Base-by-base conservation (phyloP, 2,888 invertebrate species). In the Agrotis clavis region DNA sequence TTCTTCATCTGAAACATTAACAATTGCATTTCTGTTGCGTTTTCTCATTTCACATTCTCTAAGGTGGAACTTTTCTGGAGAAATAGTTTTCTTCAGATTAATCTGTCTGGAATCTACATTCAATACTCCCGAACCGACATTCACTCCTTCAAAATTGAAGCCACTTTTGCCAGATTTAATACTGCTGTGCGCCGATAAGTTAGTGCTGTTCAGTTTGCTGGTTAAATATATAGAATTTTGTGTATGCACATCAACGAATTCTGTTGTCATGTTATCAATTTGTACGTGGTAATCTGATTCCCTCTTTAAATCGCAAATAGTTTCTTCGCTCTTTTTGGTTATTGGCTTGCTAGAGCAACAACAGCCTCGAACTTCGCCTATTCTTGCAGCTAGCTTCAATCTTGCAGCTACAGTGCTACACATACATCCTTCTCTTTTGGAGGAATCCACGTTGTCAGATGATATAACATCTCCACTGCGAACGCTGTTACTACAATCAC, bases 391-490 rank as follows among this genome's bases (percentile, higher is more conserved):
- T 30, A 90, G 61, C 41, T 90, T 91, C 6, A 94, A 72, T 83
- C 86, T 91, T 7, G 86, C 87, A 11, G 92, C 92, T 16, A 94
- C 72, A 7, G 86, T 83, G 57, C 86, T 93, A 62, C 94, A 94
- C 78, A 93, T 74, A 62, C 94, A 94, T 18, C 83, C 87, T 21
- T 73, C 63, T 59, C 71, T 57, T 59, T 7, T 35, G 18, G 66
- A 62, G 13, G 72, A 69, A 51, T 78, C 79, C 30, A 35, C 57
- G 6, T 71, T 81, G 14, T 79, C 82, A 18, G 85, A 86, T 19
- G 77, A 76, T 11, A 74, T 16, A 13, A 69, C 54, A 9, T 77
- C 70, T 16, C 48, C 51, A 47, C 81, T 83, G 13, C 75, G 71
- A 25, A 77, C 84, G 61, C 87, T 89, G 14, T 67, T 68, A 53